These are phyloP conservation scores for Strigops habroptila DNA, from an alignment of 2,113 vertebrate species.

Conservation along the genomic window DNA sequence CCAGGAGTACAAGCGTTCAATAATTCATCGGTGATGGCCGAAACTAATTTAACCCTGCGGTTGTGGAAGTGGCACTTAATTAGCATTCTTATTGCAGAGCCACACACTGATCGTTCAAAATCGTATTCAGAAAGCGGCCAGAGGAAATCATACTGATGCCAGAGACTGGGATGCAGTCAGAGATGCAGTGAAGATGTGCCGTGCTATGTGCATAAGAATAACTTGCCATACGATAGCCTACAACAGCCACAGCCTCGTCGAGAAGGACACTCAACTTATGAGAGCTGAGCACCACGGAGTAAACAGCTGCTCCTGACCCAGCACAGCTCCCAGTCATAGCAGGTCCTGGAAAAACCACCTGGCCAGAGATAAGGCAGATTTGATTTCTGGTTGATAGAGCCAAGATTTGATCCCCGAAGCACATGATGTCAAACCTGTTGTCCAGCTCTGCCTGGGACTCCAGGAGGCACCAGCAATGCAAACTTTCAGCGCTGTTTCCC, in stretches of 20 bases:
- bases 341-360: neutral
- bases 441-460: neutral
- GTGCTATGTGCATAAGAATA: neutral
- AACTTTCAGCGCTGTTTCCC: neutral
- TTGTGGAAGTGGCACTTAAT: neutral
- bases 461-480: neutral
- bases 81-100: neutral
- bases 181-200: neutral
- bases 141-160: neutral
- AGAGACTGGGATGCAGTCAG: neutral
- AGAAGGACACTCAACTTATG: neutral
- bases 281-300: rapidly evolving
- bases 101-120: neutral
- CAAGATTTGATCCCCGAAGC: neutral
- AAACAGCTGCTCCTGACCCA: rapidly evolving
- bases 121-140: neutral
- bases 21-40: neutral
- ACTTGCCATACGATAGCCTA: neutral
- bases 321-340: neutral
- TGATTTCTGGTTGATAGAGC: neutral
- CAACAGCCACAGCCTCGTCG: neutral
- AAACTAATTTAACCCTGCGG: neutral
- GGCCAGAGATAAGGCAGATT: neutral
- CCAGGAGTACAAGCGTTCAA: neutral
- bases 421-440: rapidly evolving